A percentile compares a stretch with the other conserved stretches of the same genome.
Conservation (phyloP, 2,888 invertebrate species). For the Oscheius sp. region DNA sequence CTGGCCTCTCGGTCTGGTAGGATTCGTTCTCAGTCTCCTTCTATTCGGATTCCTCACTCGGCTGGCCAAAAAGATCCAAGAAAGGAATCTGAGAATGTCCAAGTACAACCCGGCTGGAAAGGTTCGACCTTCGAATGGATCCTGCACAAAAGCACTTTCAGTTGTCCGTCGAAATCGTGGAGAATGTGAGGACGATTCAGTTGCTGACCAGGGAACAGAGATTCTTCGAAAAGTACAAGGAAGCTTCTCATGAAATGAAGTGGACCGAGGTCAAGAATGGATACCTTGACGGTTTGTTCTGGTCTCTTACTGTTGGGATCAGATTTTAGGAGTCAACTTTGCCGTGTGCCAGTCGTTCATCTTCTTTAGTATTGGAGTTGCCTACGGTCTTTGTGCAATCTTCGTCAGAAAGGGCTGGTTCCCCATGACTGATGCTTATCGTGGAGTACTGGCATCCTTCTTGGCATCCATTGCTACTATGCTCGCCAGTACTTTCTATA, state of each 20-base stretch:
- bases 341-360: slow-evolving; percentile 57
- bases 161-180: slow-evolving; percentile 75
- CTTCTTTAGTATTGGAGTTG: slow-evolving; percentile 55
- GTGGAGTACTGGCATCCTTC: slow-evolving; percentile 54
- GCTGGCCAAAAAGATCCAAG: slow-evolving; percentile 75
- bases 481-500: slow-evolving; percentile 68
- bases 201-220: slow-evolving; percentile 74
- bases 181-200: slow-evolving; percentile 75
- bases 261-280: slow-evolving; percentile 46
- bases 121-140: slow-evolving; percentile 2
- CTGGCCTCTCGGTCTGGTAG: slow-evolving; percentile 75
- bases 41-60: slow-evolving; percentile 54
- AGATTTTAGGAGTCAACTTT: slow-evolving; percentile 47
- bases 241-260: slow-evolving; percentile 41
- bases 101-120: slow-evolving; percentile 75
- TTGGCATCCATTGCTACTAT: slow-evolving; percentile 57
- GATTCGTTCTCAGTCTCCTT: slow-evolving; percentile 70
- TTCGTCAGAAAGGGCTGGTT: slow-evolving; percentile 45
- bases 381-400: slow-evolving; percentile 56
- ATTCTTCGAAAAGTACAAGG: slow-evolving; percentile 71
- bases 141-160: slow-evolving; percentile 40
- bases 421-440: slow-evolving; percentile 28
- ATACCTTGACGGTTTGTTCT: slow-evolving; percentile 28
- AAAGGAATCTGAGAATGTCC: slow-evolving; percentile 39
- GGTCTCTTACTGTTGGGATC: neutral